Conservation (phyloP, 2,888 invertebrate genomes). For the Eudasyphora cyanicolor region DNA sequence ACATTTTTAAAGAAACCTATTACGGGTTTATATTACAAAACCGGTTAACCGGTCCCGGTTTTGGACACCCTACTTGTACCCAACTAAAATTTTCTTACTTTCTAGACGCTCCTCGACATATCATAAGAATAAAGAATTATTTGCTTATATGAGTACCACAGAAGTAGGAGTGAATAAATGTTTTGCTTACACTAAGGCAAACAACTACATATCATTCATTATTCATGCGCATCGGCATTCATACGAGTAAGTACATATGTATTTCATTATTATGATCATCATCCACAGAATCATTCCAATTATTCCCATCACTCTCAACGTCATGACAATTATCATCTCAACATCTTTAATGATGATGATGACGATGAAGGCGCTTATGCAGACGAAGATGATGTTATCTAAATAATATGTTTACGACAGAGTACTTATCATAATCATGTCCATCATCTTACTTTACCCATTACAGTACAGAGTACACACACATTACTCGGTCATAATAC, state of each 20-base stretch:
- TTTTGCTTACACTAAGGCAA: not conserved
- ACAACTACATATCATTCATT: not conserved
- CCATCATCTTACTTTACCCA: not conserved
- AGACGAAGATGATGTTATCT: not conserved
- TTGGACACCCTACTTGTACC: too few species aligned
- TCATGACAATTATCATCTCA: slow-evolving; percentile 25
- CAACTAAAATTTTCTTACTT: too few species aligned
- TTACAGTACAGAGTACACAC: not conserved
- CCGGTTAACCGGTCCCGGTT: too few species aligned
- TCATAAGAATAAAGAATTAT: too few species aligned
- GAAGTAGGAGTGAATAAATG: too few species aligned
- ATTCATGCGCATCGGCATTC: not conserved
- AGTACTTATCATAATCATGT: not conserved
- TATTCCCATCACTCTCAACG: not conserved
- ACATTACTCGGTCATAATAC: not conserved
- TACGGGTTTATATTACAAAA: too few species aligned
- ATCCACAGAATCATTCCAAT: not conserved
- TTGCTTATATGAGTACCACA: too few species aligned
- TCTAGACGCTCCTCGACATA: too few species aligned
- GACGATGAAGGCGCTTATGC: too few species aligned
- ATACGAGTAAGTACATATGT: slow-evolving; percentile 23
- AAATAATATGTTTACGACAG: not conserved
- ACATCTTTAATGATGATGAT: too few species aligned
- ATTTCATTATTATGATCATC: not conserved
- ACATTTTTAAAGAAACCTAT: too few species aligned